Percentiles rank a stretch among this genome's conserved stretches.
phyloP scores from a whole-genome alignment of 53 echinoderm and acorn worm genomes.

The Henricia sp. region DNA sequence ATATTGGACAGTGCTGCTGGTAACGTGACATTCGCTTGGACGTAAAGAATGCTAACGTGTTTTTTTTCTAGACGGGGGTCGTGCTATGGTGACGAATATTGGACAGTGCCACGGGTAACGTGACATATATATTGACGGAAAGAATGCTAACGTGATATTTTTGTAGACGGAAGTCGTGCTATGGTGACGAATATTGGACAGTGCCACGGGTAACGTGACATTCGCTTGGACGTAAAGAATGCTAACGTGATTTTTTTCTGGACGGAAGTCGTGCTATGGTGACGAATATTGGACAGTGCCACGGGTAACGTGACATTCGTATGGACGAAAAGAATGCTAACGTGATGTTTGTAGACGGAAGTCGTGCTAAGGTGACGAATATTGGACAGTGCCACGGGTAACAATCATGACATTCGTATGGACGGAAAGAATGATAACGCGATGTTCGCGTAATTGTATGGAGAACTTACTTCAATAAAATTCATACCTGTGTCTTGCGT shows the following conservation, averaged over 20 bases:
- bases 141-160: conserved; percentile 10
- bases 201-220: background rate
- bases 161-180: background rate
- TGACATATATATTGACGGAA: background rate
- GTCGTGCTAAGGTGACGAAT: conserved; percentile 24
- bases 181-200: background rate
- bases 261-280: conserved; percentile 9
- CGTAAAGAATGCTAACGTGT: conserved; percentile 1
- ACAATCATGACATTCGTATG: conserved; percentile 2
- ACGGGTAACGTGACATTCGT: conserved; percentile 1
- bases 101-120: background rate
- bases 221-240: background rate
- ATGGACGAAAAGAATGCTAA: conserved; percentile 12
- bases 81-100: background rate
- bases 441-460: background rate
- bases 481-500: background rate
- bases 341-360: background rate
- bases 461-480: conserved; percentile 1
- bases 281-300: conserved; percentile 12
- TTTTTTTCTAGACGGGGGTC: background rate
- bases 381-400: conserved; percentile 5
- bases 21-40: background rate
- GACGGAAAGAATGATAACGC: conserved; percentile 12
- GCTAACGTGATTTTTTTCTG: background rate
- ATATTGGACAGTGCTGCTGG: background rate